These are phyloP conservation scores for Eudasyphora cyanicolor DNA, from an alignment of 2,888 invertebrate species.

Conservation along the genomic window DNA sequence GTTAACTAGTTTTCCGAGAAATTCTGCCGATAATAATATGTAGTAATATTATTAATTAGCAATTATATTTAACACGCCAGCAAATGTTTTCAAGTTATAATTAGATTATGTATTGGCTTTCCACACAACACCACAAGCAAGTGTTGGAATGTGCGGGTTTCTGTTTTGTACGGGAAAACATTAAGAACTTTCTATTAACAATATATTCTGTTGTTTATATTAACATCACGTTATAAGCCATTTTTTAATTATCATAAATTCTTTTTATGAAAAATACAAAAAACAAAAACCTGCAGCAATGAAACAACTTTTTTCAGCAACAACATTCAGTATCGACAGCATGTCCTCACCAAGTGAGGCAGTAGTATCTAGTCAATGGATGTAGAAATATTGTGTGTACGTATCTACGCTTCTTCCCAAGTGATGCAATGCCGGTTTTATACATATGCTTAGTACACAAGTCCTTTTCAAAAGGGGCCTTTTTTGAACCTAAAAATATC, in stretches of 20 bases:
- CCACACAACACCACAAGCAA: neutral
- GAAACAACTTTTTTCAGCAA: slow-evolving; percentile 10
- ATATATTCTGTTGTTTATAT: slow-evolving; percentile 47
- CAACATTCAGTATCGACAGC: slow-evolving; percentile 7
- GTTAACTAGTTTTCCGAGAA: neutral
- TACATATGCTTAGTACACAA: too few species aligned
- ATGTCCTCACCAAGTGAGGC: neutral
- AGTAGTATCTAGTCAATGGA: neutral
- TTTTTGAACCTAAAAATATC: too few species aligned
- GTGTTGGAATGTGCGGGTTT: neutral
- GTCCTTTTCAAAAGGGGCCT: too few species aligned
- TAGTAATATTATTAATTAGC: too few species aligned
- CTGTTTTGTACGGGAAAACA: neutral
- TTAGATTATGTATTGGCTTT: neutral
- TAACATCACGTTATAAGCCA: slow-evolving; percentile 44
- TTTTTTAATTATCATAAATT: slow-evolving; percentile 50
- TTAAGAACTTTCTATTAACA: slow-evolving; percentile 29
- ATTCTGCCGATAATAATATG: neutral
- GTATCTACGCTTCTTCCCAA: neutral
- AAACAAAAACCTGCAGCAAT: slow-evolving; percentile 31
- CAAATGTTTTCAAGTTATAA: neutral
- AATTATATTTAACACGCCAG: neutral
- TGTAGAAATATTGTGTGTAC: neutral
- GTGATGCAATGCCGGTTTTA: neutral
- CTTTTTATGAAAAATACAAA: neutral